Percentiles rank a stretch among this genome's conserved stretches.
phyloP scores from a whole-genome alignment of 2,113 vertebrate genomes.

The Tympanuchus pallidicinctus region DNA sequence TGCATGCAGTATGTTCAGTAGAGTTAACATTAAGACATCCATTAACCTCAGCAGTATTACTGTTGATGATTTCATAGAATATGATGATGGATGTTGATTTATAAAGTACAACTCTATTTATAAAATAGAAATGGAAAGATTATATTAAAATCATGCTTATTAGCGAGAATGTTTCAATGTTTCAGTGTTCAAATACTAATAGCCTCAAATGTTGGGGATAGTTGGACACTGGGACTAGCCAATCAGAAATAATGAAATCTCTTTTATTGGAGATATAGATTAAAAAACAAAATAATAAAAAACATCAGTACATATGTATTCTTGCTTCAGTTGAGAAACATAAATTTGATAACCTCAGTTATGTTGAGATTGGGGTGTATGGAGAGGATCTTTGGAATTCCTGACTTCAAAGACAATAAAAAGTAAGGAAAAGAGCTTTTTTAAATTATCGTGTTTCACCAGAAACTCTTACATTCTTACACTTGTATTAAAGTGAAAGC shows the following conservation, averaged over 20 bases:
- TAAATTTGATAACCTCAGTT: background rate
- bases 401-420: background rate
- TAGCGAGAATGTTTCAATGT: background rate
- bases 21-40: conserved; percentile 19
- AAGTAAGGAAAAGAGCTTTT: background rate
- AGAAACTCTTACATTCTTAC: rapidly evolving
- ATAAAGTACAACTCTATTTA: background rate
- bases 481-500: background rate
- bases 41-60: conserved; percentile 25
- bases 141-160: background rate
- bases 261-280: background rate
- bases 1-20: background rate
- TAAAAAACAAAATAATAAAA: background rate
- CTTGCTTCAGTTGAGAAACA: background rate
- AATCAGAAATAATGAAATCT: background rate
- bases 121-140: background rate
- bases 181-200: background rate
- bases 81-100: background rate
- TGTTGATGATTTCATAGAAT: conserved; percentile 24
- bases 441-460: background rate
- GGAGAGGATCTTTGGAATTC: background rate
- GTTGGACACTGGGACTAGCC: background rate
- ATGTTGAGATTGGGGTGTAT: background rate
- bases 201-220: background rate
- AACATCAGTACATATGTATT: background rate